These are phyloP conservation scores for Salticus scenicus DNA, from an alignment of 2,888 invertebrate species.

Conservation along the genomic window DNA sequence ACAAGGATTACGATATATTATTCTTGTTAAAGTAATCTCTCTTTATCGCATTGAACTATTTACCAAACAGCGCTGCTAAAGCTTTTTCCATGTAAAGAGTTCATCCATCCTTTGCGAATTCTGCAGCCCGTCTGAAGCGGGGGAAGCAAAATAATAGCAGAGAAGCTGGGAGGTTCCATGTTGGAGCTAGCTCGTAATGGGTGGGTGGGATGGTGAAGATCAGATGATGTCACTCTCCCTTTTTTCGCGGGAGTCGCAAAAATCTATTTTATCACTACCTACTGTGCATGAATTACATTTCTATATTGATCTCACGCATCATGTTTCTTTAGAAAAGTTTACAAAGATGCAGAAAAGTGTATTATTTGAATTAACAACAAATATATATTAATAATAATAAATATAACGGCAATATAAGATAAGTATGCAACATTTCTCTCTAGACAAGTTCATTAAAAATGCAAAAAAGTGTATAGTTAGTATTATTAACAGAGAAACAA, in stretches of 20 bases:
- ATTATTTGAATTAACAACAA: too few relatives aligned
- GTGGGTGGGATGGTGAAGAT: neutral
- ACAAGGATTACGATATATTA: too few relatives aligned
- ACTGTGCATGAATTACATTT: neutral
- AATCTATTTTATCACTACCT: neutral
- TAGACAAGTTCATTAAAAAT: too few relatives aligned
- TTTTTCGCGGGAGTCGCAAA: neutral
- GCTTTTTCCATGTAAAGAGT: neutral
- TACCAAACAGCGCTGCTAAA: neutral
- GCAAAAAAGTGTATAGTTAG: too few relatives aligned
- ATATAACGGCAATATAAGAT: too few relatives aligned
- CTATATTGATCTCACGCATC: neutral
- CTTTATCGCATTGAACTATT: too few relatives aligned
- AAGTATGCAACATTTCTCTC: too few relatives aligned
- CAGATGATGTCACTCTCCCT: neutral
- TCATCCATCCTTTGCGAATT: neutral
- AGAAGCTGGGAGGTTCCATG: slow-evolving; percentile 6
- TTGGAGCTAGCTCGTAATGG: neutral
- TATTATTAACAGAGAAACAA: too few relatives aligned
- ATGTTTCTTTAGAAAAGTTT: too few relatives aligned
- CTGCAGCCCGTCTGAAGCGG: neutral
- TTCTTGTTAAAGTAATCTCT: too few relatives aligned
- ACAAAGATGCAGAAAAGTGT: too few relatives aligned
- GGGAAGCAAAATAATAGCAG: neutral
- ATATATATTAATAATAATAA: too few relatives aligned